Base-by-base conservation (phyloP, 2,888 invertebrate genomes). In the Lithophane socia region DNA sequence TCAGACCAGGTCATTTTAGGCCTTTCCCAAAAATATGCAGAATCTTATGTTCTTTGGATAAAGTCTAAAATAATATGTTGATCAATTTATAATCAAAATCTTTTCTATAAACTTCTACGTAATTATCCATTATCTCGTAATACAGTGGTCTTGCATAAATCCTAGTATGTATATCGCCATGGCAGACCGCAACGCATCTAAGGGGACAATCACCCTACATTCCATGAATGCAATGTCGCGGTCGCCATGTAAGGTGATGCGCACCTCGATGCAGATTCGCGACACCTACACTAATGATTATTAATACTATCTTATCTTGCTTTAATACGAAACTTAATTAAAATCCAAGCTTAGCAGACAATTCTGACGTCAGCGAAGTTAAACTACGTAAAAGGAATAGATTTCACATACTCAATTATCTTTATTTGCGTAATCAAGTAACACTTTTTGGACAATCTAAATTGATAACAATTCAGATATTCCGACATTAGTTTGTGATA, bases 121-220 rank as follows among this genome's bases (percentile, higher is more conserved):
- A n/a, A 58, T 37, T 37, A 58, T 37, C 37, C 10, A 37, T 37
- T n/a, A n/a, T 7, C 10, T 52, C 18, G n/a, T 47, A 54, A 58
- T 80, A 13, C 29, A 73, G 29, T 64, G 10, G 12, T 54, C 58
- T 68, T 74, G 64, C 42, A 80, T 79, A 76, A 63, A 75, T 77
- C 24, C 16, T 67, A 58, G 58, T 65, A 69, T 64, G 70, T 74
- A 74, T 85, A 87, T 78, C 69, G 78, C 73, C 63, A 77, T 69
- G 81, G 84, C 61, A 84, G 82, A 83, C 82, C 83, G 84, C 84
- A 89, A 82, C 83, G 72, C 78, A 86, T 83, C 77, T 78, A 70
- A 72, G 84, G 90, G 93, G 90, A 91, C 92, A 92, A 90, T 93
- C 92, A 93, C 92, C 92, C 90, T 90, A 91, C 92, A 93, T 94